These are phyloP conservation scores for Chromobotia macracanthus DNA, from an alignment of 2,797 vertebrate genomes.

Conservation along the genomic window DNA sequence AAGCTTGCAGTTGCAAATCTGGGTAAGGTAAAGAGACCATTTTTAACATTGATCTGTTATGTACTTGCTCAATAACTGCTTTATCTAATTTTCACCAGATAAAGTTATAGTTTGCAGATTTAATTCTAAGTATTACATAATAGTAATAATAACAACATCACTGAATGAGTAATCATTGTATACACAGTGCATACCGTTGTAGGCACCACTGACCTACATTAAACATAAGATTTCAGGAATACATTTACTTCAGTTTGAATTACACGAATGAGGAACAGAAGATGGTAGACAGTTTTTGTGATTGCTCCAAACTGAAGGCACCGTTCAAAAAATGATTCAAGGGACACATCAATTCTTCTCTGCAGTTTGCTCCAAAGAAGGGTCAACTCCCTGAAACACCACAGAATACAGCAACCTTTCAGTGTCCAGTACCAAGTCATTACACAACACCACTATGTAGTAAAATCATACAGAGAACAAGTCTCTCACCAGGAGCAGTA, in stretches of 20 bases:
- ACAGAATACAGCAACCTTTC: constrained; percentile 9
- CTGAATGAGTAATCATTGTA: neutral
- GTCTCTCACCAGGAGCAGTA: constrained; percentile 91
- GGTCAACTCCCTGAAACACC: constrained; percentile 87
- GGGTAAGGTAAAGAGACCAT: no score
- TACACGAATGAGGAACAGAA: constrained; percentile 94
- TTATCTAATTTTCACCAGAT: no score
- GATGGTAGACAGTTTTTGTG: constrained; percentile 92
- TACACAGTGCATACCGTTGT: no score
- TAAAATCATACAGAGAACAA: neutral
- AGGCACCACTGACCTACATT: neutral
- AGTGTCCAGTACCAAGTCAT: no score
- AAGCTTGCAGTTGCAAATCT: no score
- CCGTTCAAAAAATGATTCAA: constrained; percentile 91
- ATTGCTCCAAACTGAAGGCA: constrained; percentile 97
- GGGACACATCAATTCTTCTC: constrained; percentile 89
- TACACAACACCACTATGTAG: neutral
- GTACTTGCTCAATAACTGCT: no score
- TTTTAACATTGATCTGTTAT: no score
- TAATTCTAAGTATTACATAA: no score
- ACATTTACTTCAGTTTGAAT: constrained; percentile 90
- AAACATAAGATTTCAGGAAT: neutral
- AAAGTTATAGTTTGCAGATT: no score
- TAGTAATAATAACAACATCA: no score
- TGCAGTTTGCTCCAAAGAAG: constrained; percentile 97